Evolutionary conservation across 1,140 invertebrate species (phyloP), one percentile per base, ranked within the genome.

Genomic region (Nasonia vitripennis): DNA sequence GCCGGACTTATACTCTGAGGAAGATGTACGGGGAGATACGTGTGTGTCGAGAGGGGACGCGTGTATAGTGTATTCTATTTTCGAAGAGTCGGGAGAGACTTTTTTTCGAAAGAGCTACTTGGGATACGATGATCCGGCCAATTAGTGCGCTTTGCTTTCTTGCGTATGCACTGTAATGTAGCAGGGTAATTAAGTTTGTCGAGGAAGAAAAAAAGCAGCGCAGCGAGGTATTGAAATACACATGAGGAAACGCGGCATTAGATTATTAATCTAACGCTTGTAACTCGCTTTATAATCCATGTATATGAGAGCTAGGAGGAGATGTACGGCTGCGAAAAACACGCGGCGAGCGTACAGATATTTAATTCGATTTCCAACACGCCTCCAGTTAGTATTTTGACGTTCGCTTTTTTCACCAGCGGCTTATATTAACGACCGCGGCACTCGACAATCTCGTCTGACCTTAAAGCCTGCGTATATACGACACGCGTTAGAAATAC

Each of bases 201-300:
- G 55, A 62, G 5, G 51, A 55, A 55, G 1, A n/a, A 20, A n/a
- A 62, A 62, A 62, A n/a, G n/a, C 27, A 62, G 7, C 20, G 17
- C 51, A 20, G 17, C 14, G 17, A 37, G 34, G n/a, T 62, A 20
- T 3, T 6, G 6, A 62, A 20, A 62, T n/a, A 62, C 20, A n/a
- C 20, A 20, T 1, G 55, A 2, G 20, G 3, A 4, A 7, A 62
- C 27, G n/a, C 4, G 55, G 17, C 17, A 51, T 12, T 7, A 62
- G 55, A 62, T 62, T 62, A 62, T 62, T 62, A 62, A 62, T 62
- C 55, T 62, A n/a, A 62, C 17, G 55, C 55, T 62, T 62, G 55
- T 62, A 62, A 62, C 55, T 1, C 20, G 55, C 55, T n/a, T n/a
- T 62, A 27, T 27, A 62, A 62, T 62, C 55, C 20, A 62, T n/a